Conservation (phyloP, 2,888 invertebrate genomes). For the Lasioglossum malachurum region DNA sequence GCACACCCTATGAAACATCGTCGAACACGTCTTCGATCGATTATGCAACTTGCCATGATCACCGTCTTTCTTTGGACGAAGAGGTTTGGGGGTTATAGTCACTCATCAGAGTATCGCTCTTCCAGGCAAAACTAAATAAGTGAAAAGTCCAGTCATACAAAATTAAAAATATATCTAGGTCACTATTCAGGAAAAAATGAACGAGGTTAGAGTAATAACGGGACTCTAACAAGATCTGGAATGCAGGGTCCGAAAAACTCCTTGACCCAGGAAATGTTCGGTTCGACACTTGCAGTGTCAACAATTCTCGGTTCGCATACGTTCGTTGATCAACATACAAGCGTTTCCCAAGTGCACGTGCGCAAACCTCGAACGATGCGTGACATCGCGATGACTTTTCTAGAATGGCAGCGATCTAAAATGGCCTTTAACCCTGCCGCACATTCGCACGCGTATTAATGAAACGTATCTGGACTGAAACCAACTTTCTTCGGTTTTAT, state of each 20-base stretch:
- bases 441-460: slow-evolving; percentile 4
- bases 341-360: slow-evolving; percentile 41
- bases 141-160: background rate
- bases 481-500: background rate
- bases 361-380: slow-evolving; percentile 25
- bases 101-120: background rate
- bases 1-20: background rate
- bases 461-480: background rate
- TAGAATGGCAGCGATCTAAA: slow-evolving; percentile 17
- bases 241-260: background rate
- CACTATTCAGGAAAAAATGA: background rate
- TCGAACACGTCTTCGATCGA: background rate
- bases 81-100: background rate
- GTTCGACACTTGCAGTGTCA: background rate
- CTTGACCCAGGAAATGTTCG: background rate
- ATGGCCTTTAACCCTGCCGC: slow-evolving; percentile 30
- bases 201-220: background rate
- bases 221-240: background rate
- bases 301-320: background rate
- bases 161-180: background rate
- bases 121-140: background rate
- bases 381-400: slow-evolving; percentile 35
- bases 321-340: slow-evolving; percentile 25
- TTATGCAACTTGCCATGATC: background rate
- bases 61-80: background rate